Evolutionary conservation across 2,888 invertebrate species (phyloP), one percentile per base, ranked within the genome.

Genomic region (Endomychus coccineus): DNA sequence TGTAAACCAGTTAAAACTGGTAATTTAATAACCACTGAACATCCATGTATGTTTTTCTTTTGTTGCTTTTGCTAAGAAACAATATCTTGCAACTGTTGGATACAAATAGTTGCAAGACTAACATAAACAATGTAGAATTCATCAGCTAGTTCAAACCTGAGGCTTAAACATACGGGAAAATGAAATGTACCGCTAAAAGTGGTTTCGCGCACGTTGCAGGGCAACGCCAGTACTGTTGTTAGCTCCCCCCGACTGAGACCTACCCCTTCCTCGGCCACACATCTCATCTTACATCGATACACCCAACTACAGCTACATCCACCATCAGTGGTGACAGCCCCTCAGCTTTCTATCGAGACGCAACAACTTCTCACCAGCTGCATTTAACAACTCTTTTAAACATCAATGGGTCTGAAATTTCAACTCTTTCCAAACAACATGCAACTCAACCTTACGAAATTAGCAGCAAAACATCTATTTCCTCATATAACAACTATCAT

Each of bases 121-220:
- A n/a, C n/a, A n/a, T n/a, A n/a, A n/a, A n/a, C n/a, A n/a, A n/a
- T n/a, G n/a, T n/a, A n/a, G n/a, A n/a, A n/a, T n/a, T n/a, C n/a
- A n/a, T n/a, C n/a, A n/a, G n/a, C n/a, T n/a, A n/a, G n/a, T n/a
- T n/a, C n/a, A n/a, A n/a, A n/a, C n/a, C n/a, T n/a, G n/a, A n/a
- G n/a, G n/a, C n/a, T n/a, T 9, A 10, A 10, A 25, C 12, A 7
- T 6, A 6, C 9, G 11, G 11, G 11, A 7, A 10, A 25, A 25
- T 12, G 7, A 25, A 25, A 10, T 6, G 33, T 41, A 39, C 46
- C 42, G 42, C 45, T 45, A 44, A 47, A 46, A 42, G 39, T 48
- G 50, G 45, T 61, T 61, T 61, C 61, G 60, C 61, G 58, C 60
- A 59, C 49, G 49, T 62, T 62, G 50, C 64, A 64, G 64, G 64